Evolutionary conservation across 2,888 invertebrate species (phyloP).

Genomic region (Rhogogaster chlorosoma): DNA sequence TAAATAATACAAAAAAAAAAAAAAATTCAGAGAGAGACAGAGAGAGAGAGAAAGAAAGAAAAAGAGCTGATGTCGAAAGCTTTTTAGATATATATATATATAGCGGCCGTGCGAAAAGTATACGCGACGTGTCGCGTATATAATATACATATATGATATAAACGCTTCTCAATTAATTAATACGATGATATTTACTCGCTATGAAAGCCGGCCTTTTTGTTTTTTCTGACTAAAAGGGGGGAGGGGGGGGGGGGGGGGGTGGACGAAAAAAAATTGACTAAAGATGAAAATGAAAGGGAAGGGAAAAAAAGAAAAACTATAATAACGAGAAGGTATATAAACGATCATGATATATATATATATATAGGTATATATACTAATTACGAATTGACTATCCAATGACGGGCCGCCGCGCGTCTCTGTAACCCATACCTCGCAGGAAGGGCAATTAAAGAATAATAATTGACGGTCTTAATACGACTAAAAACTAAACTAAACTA

Average conservation of each 20-base stretch:
- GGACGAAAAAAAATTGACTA: no score
- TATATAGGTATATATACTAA: no score
- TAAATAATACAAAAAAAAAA: no score
- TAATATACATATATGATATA: neutral
- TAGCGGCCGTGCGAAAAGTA: neutral
- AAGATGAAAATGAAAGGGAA: no score
- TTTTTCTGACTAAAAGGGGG: neutral
- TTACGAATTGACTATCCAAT: conserved; percentile 15
- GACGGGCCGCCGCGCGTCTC: conserved; percentile 51
- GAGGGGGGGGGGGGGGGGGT: no score
- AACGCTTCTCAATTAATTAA: no score
- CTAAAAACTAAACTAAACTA: conserved; percentile 38
- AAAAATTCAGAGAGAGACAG: no score
- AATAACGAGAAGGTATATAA: neutral
- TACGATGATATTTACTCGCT: neutral
- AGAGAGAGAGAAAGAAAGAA: no score
- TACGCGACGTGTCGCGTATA: no score
- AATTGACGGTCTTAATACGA: conserved; percentile 34
- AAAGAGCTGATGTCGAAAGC: neutral
- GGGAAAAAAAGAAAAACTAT: neutral
- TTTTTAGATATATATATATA: neutral
- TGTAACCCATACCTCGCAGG: conserved; percentile 68
- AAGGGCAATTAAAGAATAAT: conserved; percentile 61
- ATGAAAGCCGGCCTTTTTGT: neutral
- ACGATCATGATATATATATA: neutral